Base-by-base conservation (phyloP, 2,888 invertebrate species). In the Lordiphosa fenestrarum region DNA sequence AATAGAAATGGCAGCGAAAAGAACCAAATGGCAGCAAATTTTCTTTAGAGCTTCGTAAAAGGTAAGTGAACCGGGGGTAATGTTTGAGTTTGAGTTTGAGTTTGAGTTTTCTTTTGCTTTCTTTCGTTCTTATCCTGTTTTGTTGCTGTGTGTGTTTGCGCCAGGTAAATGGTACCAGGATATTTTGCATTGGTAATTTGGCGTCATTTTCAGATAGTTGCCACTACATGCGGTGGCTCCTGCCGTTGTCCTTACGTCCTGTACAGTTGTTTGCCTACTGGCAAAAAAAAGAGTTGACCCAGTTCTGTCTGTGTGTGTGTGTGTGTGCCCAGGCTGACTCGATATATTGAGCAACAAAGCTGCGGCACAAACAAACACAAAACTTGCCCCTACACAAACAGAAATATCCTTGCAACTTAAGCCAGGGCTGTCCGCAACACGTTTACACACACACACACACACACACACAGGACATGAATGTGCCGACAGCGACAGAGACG, bases 171-270 rank as follows among this genome's bases (percentile, higher is more conserved):
- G 80, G 39, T 68, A 70, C 83, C 77, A 83, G 77, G 77, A 78
- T 78, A 80, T 83, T 78, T 78, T 78, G 77, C 77, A 78, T 78
- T 78, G 81, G 83, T 78, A 78, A 78, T 78, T 78, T 78, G 73
- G 69, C 61, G 80, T 78, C 77, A 83, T 78, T 78, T 76, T 75
- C 77, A 75, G 83, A 83, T 80, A 77, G 83, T 77, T 77, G 83
- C 68, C 70, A 73, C 63, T 66, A 74, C 82, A 82, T 77, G 76
- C 56, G 46, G 41, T 62, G 46, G 51, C 47, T 41, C 36, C 6
- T 51, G 37, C 59, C 50, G 46, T 35, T 19, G 50, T 62, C 39
- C 7, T 50, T 7, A 33, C 10, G 25, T 44, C 49, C 56, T 42
- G 47, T 36, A 25, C 50, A 40, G 33, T 6, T 33, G 47, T 41